Conservation (phyloP, 2,888 invertebrate genomes). For the Aphodius granarius region DNA sequence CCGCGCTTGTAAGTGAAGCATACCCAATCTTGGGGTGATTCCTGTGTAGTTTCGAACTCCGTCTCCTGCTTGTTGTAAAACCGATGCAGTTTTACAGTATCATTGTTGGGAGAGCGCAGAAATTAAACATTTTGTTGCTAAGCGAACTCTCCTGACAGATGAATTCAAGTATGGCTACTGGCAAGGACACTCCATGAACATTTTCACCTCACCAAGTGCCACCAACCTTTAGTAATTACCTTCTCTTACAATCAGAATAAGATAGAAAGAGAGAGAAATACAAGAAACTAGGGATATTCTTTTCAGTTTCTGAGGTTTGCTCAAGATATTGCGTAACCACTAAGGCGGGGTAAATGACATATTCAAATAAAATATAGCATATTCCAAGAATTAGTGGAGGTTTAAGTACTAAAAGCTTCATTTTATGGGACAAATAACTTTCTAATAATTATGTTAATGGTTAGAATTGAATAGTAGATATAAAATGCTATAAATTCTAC, state of each 20-base stretch:
- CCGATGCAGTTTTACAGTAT: background rate
- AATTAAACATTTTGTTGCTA: background rate
- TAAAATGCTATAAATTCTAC: too few species aligned
- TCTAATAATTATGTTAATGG: too few species aligned
- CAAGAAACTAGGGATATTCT: background rate
- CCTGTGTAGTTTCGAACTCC: background rate
- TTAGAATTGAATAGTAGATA: too few species aligned
- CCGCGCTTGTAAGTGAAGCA: constrained; percentile 27
- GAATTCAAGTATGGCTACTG: constrained; percentile 22
- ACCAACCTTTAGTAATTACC: background rate
- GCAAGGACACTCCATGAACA: constrained; percentile 19
- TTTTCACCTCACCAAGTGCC: background rate
- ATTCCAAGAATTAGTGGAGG: too few species aligned
- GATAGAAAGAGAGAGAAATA: background rate
- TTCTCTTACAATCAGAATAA: background rate
- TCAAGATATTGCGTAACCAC: background rate
- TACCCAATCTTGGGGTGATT: constrained; percentile 11
- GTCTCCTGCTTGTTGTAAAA: background rate
- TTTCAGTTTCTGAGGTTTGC: background rate
- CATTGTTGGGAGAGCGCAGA: background rate
- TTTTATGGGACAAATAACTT: too few species aligned
- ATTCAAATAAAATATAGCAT: background rate
- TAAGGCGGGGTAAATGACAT: background rate
- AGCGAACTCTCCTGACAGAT: constrained; percentile 21
- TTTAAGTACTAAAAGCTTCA: too few species aligned